Conservation (phyloP, 2,113 vertebrate species). For the Thymallus thymallus region DNA sequence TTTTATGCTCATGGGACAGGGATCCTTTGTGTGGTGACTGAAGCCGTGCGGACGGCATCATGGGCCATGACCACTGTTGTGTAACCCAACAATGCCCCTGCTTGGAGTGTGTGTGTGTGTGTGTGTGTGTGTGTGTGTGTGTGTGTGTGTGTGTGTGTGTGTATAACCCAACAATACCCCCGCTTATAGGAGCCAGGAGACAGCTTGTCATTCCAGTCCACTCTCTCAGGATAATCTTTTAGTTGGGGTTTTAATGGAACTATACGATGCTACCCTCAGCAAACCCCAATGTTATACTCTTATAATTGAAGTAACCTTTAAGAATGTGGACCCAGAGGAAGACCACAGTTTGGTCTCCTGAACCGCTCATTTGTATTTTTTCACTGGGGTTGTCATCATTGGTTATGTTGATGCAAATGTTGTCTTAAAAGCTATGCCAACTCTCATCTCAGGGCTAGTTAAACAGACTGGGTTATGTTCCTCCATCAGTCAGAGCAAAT, state of each 20-base stretch:
- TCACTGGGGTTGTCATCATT: background rate
- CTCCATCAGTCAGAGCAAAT: conserved; percentile 62
- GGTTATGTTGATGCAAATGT: background rate
- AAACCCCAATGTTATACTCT: too few relatives aligned
- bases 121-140: too few relatives aligned
- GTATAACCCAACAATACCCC: background rate
- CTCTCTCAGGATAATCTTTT: background rate
- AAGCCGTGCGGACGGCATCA: conserved; percentile 30
- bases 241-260: background rate
- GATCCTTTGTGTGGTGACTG: conserved; percentile 54
- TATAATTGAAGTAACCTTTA: background rate
- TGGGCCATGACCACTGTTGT: conserved; percentile 24
- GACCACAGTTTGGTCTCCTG: conserved; percentile 1
- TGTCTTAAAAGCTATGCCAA: background rate
- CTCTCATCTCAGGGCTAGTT: conserved; percentile 37
- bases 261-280: too few relatives aligned
- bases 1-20: conserved; percentile 56
- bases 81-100: conserved; percentile 21
- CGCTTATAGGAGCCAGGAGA: conserved; percentile 12
- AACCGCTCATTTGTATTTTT: background rate
- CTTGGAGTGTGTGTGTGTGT: too few relatives aligned
- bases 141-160: too few relatives aligned
- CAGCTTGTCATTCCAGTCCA: conserved; percentile 8
- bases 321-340: background rate
- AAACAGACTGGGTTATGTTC: conserved; percentile 40